phyloP scores from a whole-genome alignment of 2,888 invertebrate genomes.

The Agrochola macilenta region DNA sequence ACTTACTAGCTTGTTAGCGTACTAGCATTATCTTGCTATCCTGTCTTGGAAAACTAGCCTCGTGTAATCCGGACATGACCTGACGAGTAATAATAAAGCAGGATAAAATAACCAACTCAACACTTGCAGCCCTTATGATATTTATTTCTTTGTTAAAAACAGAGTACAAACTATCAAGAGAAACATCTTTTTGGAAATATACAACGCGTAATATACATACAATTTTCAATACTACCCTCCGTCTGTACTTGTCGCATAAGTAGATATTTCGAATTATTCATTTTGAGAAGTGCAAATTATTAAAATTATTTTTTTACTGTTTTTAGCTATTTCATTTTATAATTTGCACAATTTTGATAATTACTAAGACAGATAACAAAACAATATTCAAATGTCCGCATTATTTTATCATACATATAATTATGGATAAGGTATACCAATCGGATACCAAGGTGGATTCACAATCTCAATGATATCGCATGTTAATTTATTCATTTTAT shows the following conservation, averaged over 20 bases:
- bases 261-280: background rate
- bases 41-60: background rate
- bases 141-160: slow-evolving; percentile 73
- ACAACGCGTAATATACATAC: slow-evolving; percentile 66
- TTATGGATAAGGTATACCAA: background rate
- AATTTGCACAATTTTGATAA: background rate
- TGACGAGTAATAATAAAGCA: background rate
- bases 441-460: background rate
- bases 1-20: background rate
- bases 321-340: background rate
- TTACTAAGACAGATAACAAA: background rate
- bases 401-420: slow-evolving; percentile 13
- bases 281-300: background rate
- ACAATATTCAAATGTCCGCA: background rate
- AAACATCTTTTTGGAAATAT: slow-evolving; percentile 65
- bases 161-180: slow-evolving; percentile 72
- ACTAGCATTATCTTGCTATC: background rate
- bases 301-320: too few species aligned
- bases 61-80: background rate
- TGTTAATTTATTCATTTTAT: slow-evolving; percentile 25
- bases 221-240: slow-evolving; percentile 34
- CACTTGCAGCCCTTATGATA: slow-evolving; percentile 66
- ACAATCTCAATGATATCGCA: slow-evolving; percentile 9
- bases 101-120: slow-evolving; percentile 36
- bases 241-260: slow-evolving; percentile 44